Percentiles rank a stretch among this genome's conserved stretches.
Conservation (phyloP, 2,888 invertebrate genomes). For the Drosophila anomelani region DNA sequence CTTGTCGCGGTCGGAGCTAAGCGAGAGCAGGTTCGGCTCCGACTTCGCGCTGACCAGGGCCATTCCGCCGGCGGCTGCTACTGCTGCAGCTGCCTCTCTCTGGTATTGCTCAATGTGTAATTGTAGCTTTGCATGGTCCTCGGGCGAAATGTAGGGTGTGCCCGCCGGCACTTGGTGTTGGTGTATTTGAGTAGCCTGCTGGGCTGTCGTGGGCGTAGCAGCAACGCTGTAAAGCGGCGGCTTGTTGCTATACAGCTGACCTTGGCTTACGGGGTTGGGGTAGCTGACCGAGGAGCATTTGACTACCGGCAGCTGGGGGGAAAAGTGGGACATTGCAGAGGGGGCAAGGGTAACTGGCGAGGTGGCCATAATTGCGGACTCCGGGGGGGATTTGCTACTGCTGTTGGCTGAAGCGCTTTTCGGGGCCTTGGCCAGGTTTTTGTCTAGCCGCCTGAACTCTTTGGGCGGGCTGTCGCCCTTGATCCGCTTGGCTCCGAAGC, state of each 20-base stretch:
- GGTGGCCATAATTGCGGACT: constrained; percentile 68
- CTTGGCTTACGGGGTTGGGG: constrained; percentile 42
- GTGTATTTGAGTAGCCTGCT: constrained; percentile 67
- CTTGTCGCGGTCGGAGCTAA: constrained; percentile 57
- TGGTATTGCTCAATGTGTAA: constrained; percentile 80
- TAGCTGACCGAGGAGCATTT: constrained; percentile 65
- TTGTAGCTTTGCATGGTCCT: constrained; percentile 74
- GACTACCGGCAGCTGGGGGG: constrained; percentile 70
- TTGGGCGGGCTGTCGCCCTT: constrained; percentile 69
- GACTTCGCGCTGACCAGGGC: constrained; percentile 59
- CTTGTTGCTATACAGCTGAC: constrained; percentile 64
- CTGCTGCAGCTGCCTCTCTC: constrained; percentile 67
- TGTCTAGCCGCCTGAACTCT: constrained; percentile 84
- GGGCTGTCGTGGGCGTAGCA: constrained; percentile 61
- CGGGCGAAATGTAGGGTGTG: constrained; percentile 71
- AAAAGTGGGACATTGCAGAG: constrained; percentile 68
- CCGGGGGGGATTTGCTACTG: constrained; percentile 58
- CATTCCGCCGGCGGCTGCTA: constrained; percentile 56
- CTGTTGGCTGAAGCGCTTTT: constrained; percentile 39
- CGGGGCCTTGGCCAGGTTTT: constrained; percentile 83
- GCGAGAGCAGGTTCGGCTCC: constrained; percentile 65
- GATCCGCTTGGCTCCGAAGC: constrained; percentile 72
- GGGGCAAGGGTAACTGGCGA: constrained; percentile 65
- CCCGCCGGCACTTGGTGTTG: constrained; percentile 41
- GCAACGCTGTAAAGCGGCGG: constrained; percentile 57